Evolutionary conservation across 2,113 vertebrate species (phyloP).

Genomic region (Panurus biarmicus): DNA sequence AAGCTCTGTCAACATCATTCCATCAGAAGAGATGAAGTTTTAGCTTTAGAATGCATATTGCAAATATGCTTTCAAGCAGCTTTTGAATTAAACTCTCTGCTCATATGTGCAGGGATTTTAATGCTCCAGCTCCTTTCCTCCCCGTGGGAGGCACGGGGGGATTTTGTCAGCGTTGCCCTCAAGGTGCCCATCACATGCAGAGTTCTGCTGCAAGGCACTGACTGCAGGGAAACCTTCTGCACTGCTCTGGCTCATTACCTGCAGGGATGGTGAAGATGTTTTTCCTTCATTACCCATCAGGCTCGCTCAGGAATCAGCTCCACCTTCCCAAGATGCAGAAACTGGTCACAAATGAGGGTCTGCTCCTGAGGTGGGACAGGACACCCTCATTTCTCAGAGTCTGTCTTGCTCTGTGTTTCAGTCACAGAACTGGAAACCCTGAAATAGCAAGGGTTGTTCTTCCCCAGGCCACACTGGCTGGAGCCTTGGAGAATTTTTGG

Average conservation of each 20-base stretch:
- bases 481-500: neutral
- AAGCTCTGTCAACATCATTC: neutral
- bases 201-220: neutral
- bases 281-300: neutral
- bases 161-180: neutral
- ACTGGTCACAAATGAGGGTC: too few relatives aligned
- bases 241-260: neutral
- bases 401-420: neutral
- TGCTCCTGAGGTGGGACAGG: neutral
- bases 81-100: neutral
- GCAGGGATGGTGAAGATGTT: neutral
- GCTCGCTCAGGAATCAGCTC: neutral
- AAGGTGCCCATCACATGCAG: neutral
- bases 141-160: neutral
- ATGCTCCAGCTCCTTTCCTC: neutral
- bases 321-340: neutral
- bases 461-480: neutral
- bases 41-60: neutral
- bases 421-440: neutral
- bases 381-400: neutral
- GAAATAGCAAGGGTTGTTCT: neutral
- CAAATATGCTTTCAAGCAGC: neutral
- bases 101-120: neutral
- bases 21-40: neutral
- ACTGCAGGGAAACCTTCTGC: neutral